These are phyloP conservation scores for Prionchulus punctatus DNA, from an alignment of 2,888 invertebrate species.

Conservation along the genomic window DNA sequence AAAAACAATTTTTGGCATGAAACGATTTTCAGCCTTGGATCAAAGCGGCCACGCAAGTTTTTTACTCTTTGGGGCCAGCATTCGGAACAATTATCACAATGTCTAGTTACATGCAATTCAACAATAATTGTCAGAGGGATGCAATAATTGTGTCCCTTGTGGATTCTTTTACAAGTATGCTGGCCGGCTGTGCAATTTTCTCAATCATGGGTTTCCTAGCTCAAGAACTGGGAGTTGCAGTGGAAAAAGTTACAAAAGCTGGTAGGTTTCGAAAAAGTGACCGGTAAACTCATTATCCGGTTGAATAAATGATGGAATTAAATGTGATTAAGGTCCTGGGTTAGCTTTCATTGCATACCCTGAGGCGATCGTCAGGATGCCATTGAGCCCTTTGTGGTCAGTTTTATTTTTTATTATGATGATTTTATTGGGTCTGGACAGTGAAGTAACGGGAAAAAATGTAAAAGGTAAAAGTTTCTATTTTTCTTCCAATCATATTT, in stretches of 20 bases:
- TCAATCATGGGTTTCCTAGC: conserved; percentile 11
- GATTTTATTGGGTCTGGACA: conserved; percentile 13
- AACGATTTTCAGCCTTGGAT: conserved; percentile 38
- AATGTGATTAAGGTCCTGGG: conserved; percentile 9
- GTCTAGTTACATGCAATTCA: conserved; percentile 30
- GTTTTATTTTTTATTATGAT: conserved; percentile 14
- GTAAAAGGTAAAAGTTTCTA: too few relatives aligned
- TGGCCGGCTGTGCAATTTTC: conserved; percentile 12
- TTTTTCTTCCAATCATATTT: too few relatives aligned
- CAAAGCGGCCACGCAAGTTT: conserved; percentile 36
- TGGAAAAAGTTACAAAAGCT: conserved; percentile 8
- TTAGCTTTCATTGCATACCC: conserved; percentile 13
- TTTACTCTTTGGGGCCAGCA: conserved; percentile 36
- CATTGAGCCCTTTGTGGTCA: conserved; percentile 11
- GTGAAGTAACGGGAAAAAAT: too few relatives aligned
- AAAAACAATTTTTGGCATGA: too few relatives aligned
- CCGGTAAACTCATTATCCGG: too few relatives aligned
- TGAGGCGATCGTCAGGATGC: conserved; percentile 11
- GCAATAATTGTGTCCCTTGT: conserved; percentile 6
- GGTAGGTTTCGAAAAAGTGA: too few relatives aligned
- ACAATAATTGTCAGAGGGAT: conserved; percentile 37
- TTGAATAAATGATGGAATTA: too few relatives aligned
- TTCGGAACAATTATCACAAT: conserved; percentile 32
- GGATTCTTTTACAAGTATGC: conserved; percentile 10
- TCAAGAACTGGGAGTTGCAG: conserved; percentile 4